Evolutionary conservation across 2,797 vertebrate species (phyloP), one percentile per base, ranked within the genome.

Genomic region (Mycteria americana): DNA sequence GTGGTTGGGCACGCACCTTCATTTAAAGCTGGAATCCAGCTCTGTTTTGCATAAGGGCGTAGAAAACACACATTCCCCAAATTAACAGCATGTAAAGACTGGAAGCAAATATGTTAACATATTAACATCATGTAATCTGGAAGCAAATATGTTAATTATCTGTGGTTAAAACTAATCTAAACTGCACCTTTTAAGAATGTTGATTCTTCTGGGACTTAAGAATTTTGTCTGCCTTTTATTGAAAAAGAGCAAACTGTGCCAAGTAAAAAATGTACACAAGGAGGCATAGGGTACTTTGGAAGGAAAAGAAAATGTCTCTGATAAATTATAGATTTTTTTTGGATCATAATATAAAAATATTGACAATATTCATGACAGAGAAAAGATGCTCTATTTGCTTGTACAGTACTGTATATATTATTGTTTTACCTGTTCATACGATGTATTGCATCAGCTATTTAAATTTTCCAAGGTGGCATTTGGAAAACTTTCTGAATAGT

Each of bases 31-130:
- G 88, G 69, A 92, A 95, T 86, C 80, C 63, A 60, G 74, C 74
- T 95, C 94, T 74, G 54, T 37, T 95, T 93, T 95, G 89, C 88
- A 74, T 94, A 88, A 95, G 88, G 94, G 96, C 80, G 95, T 56
- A 65, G 95, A 68, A 93, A 92, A 96, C 65, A 93, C 0, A 1
- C 89, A 90, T 86, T 85, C 73, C 33, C 37, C 50, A 84, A 90
- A 95, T 86, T 88, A 95, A 75, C 41, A 81, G 62, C 83, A 78
- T 35, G n/a, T 65, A 84, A 97, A 90, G 85, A 78, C 76, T 92
- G 83, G 65, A 93, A 96, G 83, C 31, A 95, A 95, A 85, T 94
- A 93, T 81, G 89, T 87, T 90, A 90, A 93, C 37, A 39, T 39
- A 39, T 39, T 39, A 39, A 39, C 37, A 39, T 39, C 10, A 39